A percentile compares a stretch with the other conserved stretches of the same genome.
Conservation (phyloP, 2,113 vertebrate genomes). For the Tetrao urogallus region DNA sequence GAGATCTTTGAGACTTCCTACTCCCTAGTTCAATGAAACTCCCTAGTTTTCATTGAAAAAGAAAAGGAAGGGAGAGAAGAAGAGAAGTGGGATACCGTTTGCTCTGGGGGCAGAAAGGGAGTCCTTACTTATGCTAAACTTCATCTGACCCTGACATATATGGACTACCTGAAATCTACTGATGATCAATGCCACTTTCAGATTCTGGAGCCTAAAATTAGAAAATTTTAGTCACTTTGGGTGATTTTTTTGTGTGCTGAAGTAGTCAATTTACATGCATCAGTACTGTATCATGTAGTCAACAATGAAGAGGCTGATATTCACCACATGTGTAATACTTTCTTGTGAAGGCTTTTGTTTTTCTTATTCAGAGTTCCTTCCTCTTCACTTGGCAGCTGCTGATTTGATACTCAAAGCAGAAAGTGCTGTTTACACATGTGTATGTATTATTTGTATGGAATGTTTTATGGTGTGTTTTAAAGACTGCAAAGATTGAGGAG, state of each 20-base stretch:
- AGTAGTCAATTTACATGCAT: background rate
- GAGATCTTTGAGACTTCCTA: background rate
- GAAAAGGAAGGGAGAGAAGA: background rate
- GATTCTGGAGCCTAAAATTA: background rate
- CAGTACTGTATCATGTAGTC: background rate
- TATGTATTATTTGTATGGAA: background rate
- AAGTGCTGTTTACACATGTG: background rate
- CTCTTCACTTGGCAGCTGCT: background rate
- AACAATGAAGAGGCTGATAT: background rate
- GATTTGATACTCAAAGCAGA: background rate
- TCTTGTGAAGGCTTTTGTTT: background rate
- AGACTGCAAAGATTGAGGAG: background rate
- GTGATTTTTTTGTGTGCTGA: background rate
- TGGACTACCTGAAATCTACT: background rate
- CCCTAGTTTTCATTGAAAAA: background rate
- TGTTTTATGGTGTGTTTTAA: background rate
- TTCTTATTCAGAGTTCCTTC: background rate
- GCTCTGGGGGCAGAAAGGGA: background rate
- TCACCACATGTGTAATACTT: background rate
- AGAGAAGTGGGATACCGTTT: background rate
- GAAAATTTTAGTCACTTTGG: background rate
- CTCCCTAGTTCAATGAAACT: background rate
- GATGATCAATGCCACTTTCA: background rate
- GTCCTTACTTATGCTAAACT: background rate
- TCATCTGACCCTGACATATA: background rate